Percentiles rank a stretch among this genome's conserved stretches.
phyloP scores from a whole-genome alignment of 2,797 vertebrate genomes.

The Silurus lanzhouensis region DNA sequence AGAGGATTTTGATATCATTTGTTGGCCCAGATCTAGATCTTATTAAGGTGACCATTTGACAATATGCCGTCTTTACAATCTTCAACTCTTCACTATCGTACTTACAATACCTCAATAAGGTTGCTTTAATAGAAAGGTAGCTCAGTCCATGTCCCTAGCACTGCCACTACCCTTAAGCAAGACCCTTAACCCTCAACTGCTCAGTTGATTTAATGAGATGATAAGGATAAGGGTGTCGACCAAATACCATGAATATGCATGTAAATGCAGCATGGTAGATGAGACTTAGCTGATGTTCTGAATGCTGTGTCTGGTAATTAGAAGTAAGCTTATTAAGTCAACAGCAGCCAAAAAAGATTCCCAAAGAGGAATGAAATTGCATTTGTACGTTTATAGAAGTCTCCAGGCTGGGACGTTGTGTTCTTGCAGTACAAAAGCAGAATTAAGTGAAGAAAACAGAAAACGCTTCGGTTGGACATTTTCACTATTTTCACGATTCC shows the following conservation, averaged over 20 bases:
- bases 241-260: too few species aligned
- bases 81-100: neutral
- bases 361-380: neutral
- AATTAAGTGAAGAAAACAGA: neutral
- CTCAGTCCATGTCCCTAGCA: too few species aligned
- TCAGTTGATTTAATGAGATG: too few species aligned
- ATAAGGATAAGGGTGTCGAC: too few species aligned
- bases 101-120: too few species aligned
- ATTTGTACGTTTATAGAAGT: neutral
- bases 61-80: neutral
- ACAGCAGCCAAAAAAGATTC: neutral
- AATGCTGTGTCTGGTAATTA: neutral
- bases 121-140: too few species aligned
- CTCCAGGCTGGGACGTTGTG: neutral
- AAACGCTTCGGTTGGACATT: neutral
- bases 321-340: conserved; percentile 9
- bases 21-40: neutral
- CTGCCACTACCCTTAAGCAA: too few species aligned
- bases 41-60: neutral
- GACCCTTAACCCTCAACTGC: too few species aligned
- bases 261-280: neutral
- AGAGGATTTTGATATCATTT: neutral
- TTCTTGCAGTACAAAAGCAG: neutral
- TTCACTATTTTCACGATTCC: neutral
- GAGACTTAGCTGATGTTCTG: neutral